These are phyloP conservation scores for Ictidomys tridecemlineatus DNA, from an alignment of 2,113 vertebrate genomes.

Conservation along the genomic window DNA sequence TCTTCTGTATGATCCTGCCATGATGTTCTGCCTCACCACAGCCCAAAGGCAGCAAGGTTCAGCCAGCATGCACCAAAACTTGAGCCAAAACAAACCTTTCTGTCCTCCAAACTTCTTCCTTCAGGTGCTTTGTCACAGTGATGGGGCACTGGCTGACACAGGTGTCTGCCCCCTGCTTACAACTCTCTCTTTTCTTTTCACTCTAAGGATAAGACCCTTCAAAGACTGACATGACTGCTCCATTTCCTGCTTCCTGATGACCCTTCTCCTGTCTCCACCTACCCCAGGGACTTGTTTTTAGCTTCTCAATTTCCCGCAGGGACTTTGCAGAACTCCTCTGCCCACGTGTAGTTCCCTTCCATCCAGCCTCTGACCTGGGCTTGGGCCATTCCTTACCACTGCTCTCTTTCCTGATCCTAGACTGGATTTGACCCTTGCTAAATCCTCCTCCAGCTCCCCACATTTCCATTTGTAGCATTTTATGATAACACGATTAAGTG, in stretches of 20 bases:
- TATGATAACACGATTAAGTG: neutral
- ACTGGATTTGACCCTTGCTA: neutral
- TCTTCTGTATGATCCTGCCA: too few relatives aligned
- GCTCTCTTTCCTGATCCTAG: neutral
- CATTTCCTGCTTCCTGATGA: neutral
- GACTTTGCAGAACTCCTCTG: neutral
- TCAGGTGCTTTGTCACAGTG: neutral
- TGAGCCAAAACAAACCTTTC: neutral
- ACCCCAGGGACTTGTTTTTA: neutral
- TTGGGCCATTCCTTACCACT: neutral
- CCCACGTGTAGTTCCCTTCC: neutral
- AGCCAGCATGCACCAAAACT: neutral
- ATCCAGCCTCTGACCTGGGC: neutral
- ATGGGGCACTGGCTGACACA: neutral
- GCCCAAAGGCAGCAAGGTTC: neutral
- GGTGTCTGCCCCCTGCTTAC: neutral
- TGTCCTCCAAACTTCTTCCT: fast-evolving
- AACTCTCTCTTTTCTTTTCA: too few relatives aligned
- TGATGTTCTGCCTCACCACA: neutral
- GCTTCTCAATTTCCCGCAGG: neutral
- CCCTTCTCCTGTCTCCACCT: neutral
- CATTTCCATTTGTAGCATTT: neutral
- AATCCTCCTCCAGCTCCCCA: neutral
- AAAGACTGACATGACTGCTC: neutral
- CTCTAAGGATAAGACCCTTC: neutral